Evolutionary conservation across 2,797 vertebrate genomes (phyloP).

Genomic region (Steatocranus sp.): DNA sequence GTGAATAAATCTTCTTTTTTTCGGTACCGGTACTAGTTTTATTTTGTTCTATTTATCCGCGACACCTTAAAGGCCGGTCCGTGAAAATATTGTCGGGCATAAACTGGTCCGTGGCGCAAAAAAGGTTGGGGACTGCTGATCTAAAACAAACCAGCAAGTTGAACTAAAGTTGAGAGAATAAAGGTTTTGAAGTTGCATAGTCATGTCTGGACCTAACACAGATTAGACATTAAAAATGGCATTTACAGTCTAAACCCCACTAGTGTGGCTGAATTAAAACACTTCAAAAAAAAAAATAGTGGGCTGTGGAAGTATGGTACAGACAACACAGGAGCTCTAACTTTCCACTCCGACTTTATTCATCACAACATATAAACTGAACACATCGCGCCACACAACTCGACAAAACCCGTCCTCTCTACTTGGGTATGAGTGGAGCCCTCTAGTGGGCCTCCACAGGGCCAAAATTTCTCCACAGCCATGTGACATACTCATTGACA

Average conservation of each 20-base stretch:
- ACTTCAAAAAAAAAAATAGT: neutral
- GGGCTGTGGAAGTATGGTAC: neutral
- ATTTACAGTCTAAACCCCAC: neutral
- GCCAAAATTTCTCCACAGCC: neutral
- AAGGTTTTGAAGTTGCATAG: neutral
- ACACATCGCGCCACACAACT: neutral
- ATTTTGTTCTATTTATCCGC: too few species aligned
- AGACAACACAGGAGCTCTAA: neutral
- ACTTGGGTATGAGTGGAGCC: neutral
- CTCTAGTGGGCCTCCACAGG: neutral
- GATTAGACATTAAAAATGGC: neutral
- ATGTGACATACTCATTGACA: neutral
- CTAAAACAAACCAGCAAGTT: neutral
- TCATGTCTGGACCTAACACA: neutral
- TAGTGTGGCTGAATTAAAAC: neutral
- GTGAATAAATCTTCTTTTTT: too few species aligned
- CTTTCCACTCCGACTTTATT: neutral
- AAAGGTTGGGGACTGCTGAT: too few species aligned
- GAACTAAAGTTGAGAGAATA: neutral
- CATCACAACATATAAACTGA: neutral
- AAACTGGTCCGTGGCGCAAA: too few species aligned
- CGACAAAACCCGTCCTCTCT: neutral
- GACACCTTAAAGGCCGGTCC: too few species aligned
- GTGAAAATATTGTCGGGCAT: too few species aligned
- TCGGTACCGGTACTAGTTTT: too few species aligned